Evolutionary conservation across 2,888 invertebrate species (phyloP), one percentile per base, ranked within the genome.

Genomic region (Ecliptopera silaceata): DNA sequence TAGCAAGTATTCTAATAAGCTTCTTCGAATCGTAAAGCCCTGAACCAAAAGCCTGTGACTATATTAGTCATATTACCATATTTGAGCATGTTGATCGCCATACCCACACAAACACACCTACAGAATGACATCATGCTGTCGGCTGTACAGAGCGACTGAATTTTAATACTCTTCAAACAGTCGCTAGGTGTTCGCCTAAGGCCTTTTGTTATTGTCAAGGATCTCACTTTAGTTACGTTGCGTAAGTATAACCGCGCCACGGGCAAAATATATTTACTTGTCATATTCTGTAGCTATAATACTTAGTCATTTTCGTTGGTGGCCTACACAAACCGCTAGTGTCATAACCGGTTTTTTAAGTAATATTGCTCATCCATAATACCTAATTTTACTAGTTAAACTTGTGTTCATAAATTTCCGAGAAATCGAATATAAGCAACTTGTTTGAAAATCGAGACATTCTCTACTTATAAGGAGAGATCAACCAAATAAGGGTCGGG

Each of bases 41-140:
- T 84, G 82, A 82, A 76, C 79, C 72, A 75, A 82, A 84, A 80
- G 69, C 68, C 68, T 66, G 68, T 69, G 68, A 74, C 77, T 74
- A 78, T 82, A 75, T 86, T 86, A 87, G 84, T 86, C 85, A 85
- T 82, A 86, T 86, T 79, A 74, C 84, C 86, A 72, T 88, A 84
- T 83, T 86, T 69, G 88, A 81, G 69, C 69, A 72, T 80, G 79
- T 80, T 68, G 75, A 62, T 71, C 63, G 74, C 72, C 75, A 75
- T 75, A 77, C 75, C 76, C 74, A 78, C 79, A 77, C 78, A 70
- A 69, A 67, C 76, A 82, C 85, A 77, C 81, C 77, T 71, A 78
- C 78, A 58, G 60, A 74, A 81, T 90, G 90, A 90, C 86, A 87
- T 90, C 90, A 90, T 84, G 61, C 70, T 69, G 68, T 70, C 68